Conservation (phyloP, 2,113 vertebrate species). For the Calidris pygmaea region DNA sequence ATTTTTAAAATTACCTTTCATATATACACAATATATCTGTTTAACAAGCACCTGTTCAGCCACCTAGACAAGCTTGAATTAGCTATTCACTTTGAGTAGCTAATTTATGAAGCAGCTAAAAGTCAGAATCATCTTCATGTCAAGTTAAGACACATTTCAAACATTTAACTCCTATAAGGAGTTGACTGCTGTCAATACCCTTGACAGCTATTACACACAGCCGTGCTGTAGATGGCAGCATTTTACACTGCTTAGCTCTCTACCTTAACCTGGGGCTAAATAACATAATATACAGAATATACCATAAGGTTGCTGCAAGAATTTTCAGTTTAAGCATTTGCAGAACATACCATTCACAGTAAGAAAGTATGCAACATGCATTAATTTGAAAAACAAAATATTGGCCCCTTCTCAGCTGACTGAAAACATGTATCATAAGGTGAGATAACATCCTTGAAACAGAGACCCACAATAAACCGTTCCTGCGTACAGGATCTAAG, state of each 20-base stretch:
- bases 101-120: not conserved
- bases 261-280: not conserved
- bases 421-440: not conserved
- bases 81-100: not conserved
- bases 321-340: not conserved
- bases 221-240: slow-evolving; percentile 22
- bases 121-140: not conserved
- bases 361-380: not conserved
- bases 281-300: not conserved
- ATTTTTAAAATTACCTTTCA: not conserved
- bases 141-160: not conserved
- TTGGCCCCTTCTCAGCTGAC: not conserved
- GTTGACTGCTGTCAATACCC: not conserved
- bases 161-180: not conserved
- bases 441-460: not conserved
- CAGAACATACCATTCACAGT: rapidly evolving
- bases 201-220: not conserved
- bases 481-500: not conserved
- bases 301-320: not conserved
- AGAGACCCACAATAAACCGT: not conserved
- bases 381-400: not conserved
- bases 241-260: not conserved
- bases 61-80: not conserved
- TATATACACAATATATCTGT: not conserved
- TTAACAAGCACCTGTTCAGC: not conserved